Evolutionary conservation across 2,797 vertebrate genomes (phyloP), one percentile per base, ranked within the genome.

Genomic region (Holocentrus rufus): DNA sequence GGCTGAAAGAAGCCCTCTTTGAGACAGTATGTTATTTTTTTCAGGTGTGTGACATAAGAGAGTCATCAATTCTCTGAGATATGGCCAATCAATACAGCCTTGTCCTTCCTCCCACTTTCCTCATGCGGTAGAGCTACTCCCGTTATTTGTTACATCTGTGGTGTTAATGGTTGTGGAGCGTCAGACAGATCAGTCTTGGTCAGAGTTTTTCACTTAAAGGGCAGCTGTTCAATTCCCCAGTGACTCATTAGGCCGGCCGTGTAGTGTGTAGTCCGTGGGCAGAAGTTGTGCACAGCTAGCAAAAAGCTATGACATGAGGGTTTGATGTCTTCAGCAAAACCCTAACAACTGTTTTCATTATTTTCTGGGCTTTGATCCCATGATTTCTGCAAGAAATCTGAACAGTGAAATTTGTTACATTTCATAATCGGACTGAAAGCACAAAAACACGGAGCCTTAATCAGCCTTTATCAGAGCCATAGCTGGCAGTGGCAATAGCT

Each of bases 171-270:
- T 77, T 66, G 67, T 36, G 65, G 72, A 81, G 74, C 46, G 67
- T 81, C 82, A 81, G 71, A 86, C 71, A 71, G 75, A 83, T 82
- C 78, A 66, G 80, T 88, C 84, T 85, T 76, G 87, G 81, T 86
- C 89, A 74, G 57, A 55, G 82, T 84, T 88, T 88, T 90, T 82
- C 82, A 84, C 77, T 89, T 72, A 83, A 83, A 90, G 84, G 80
- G 79, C 87, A 90, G 89, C 89, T 89, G 76, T 74, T 84, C 58
- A 55, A 10, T 57, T 89, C 93, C 83, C 83, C 60, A 52, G 81
- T 90, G 91, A 85, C 93, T 93, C 91, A 91, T 92, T 94, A 92
- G 82, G 62, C 64, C 63, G 58, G 69, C 54, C 23, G 30, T 84
- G 85, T 83, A 72, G 80, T 81, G 65, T 84, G 76, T 52, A 75